Evolutionary conservation across 2,113 vertebrate species (phyloP), one percentile per base, ranked within the genome.

Genomic region (Clarias gariepinus): DNA sequence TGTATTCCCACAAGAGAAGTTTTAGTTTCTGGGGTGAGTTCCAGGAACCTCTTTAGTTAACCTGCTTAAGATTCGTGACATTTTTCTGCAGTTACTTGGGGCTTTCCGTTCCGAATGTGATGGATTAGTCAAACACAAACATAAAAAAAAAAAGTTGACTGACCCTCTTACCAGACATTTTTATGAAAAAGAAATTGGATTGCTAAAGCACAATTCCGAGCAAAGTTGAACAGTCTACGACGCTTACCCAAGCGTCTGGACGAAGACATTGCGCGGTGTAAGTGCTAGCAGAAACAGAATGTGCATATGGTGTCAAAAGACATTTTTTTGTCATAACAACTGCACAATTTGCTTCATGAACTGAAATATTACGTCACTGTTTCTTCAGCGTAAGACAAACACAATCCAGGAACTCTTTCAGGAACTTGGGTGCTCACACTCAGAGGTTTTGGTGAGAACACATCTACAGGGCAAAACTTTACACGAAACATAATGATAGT

Each of bases 41-140:
- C 77, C 77, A 79, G 30, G 11, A 79, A 58, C n/a, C 73, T 28
- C 73, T 76, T 53, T 52, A 21, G 47, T n/a, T 76, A 57, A 78
- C 52, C 77, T 79, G 77, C 77, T 30, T 58, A 21, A 79, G 55
- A 58, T 5, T 57, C n/a, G 30, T 55, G 18, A 23, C 77, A 60
- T 79, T 79, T 58, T 60, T 23, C 12, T 33, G 28, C 77, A 79
- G 77, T 33, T 9, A 55, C 6, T 79, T 5, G 77, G 77, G 55
- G 77, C 28, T 79, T 60, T 79, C 55, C 55, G 18, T 79, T 79
- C 28, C 21, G 18, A 79, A 33, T 28, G 28, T 23, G 1, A 55
- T 18, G 11, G n/a, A 11, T 30, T 16, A 33, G 8, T 78, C 52
- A n/a, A 53, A 77, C 73, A 12, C 41, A 2, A 76, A 47, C 19